phyloP scores from a whole-genome alignment of 2,888 invertebrate species.

The Agonopterix subpropinquella region DNA sequence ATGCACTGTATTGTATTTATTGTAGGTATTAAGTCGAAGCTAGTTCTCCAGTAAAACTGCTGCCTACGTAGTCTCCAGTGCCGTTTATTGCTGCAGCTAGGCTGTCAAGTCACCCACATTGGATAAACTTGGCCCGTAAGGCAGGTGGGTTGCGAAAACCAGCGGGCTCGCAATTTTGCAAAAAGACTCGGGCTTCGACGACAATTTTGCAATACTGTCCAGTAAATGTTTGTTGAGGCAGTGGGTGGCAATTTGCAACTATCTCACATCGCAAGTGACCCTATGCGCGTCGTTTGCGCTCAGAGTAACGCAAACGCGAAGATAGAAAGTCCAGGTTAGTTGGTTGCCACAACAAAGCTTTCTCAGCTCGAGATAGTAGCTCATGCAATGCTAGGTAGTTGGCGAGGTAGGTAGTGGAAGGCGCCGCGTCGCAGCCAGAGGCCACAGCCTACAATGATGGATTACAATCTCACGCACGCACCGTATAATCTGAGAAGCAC shows the following conservation, averaged over 20 bases:
- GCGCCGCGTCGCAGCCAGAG: constrained; percentile 3
- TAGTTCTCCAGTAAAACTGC: constrained; percentile 6
- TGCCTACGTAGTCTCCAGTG: constrained; percentile 17
- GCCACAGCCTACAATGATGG: constrained; percentile 9
- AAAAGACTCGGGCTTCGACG: constrained; percentile 15
- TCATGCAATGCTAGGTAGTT: constrained; percentile 7
- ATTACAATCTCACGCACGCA: constrained; percentile 13
- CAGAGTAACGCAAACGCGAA: constrained; percentile 3
- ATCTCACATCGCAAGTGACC: background rate
- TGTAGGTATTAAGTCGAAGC: background rate
- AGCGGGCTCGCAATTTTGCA: constrained; percentile 17
- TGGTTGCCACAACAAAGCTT: constrained; percentile 17
- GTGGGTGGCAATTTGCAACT: constrained; percentile 1
- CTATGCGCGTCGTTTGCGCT: background rate
- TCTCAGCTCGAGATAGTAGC: constrained; percentile 15
- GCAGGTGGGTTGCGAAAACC: constrained; percentile 25
- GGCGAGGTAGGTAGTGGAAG: constrained; percentile 5
- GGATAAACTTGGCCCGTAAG: constrained; percentile 7
- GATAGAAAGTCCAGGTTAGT: constrained; percentile 15
- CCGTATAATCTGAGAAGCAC: constrained; percentile 9
- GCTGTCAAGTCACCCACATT: constrained; percentile 34
- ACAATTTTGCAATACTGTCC: constrained; percentile 16
- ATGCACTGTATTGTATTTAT: background rate
- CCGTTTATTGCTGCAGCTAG: constrained; percentile 6
- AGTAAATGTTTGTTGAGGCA: constrained; percentile 2